These are phyloP conservation scores for Argyrosomus regius DNA, from an alignment of 2,797 vertebrate genomes.

Conservation along the genomic window DNA sequence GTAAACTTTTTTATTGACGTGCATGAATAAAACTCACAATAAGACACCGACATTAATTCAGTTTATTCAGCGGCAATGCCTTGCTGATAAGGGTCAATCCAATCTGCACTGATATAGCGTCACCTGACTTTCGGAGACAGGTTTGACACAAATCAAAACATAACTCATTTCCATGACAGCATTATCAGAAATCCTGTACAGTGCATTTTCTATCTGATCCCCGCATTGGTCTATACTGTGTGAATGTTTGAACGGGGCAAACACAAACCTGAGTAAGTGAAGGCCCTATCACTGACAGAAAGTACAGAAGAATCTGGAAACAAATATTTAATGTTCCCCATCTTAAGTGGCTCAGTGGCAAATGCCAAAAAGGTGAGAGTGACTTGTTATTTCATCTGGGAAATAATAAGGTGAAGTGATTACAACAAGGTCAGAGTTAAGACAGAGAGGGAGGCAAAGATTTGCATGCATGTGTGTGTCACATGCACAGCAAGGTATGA, in stretches of 20 bases:
- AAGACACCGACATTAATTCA: not conserved
- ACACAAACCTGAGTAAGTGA: slow-evolving; percentile 81
- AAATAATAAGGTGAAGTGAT: slow-evolving; percentile 51
- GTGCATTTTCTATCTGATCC: slow-evolving; percentile 26
- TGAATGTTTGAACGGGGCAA: slow-evolving; percentile 86
- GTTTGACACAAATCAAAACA: slow-evolving; percentile 33
- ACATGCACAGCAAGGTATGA: slow-evolving; percentile 20
- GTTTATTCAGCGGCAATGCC: not conserved
- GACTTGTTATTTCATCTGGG: slow-evolving; percentile 39
- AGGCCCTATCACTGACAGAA: slow-evolving; percentile 81
- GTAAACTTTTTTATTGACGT: not conserved
- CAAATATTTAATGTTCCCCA: slow-evolving; percentile 83
- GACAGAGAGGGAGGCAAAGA: slow-evolving; percentile 20
- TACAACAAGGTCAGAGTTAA: slow-evolving; percentile 48
- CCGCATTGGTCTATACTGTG: slow-evolving; percentile 8
- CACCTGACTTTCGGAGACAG: slow-evolving; percentile 12
- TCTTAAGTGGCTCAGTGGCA: slow-evolving; percentile 55
- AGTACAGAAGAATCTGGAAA: slow-evolving; percentile 75
- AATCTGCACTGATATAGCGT: not conserved
- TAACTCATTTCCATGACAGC: slow-evolving; percentile 42
- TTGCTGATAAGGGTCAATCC: not conserved
- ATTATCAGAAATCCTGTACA: slow-evolving; percentile 45
- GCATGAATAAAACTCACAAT: not conserved
- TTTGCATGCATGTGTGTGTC: slow-evolving; percentile 12
- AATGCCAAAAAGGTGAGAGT: slow-evolving; percentile 52